phyloP scores from a whole-genome alignment of 2,113 vertebrate genomes.

The Clarias gariepinus region DNA sequence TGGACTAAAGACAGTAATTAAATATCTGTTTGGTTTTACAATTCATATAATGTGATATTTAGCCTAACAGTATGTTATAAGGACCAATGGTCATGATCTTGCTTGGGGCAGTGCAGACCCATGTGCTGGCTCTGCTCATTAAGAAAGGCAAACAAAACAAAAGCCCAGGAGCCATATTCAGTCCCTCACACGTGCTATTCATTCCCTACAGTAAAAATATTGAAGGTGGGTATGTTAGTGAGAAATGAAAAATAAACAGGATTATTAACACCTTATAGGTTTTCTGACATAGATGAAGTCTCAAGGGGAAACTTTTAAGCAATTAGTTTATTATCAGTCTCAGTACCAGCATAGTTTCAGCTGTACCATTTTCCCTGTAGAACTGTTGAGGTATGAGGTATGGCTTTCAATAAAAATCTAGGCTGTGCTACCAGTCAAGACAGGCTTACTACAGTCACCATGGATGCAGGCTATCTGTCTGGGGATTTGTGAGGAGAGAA shows the following conservation, averaged over 20 bases:
- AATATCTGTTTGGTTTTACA: neutral
- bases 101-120: slow-evolving; percentile 8
- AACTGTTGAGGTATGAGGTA: neutral
- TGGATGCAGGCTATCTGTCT: neutral
- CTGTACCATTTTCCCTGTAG: neutral
- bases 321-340: neutral
- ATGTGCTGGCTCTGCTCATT: neutral
- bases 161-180: neutral
- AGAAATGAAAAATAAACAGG: neutral
- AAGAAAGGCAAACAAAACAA: slow-evolving; percentile 12
- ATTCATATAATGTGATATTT: neutral
- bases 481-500: neutral
- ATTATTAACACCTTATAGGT: neutral
- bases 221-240: neutral
- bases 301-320: neutral
- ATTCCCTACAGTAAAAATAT: neutral
- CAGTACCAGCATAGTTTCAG: neutral
- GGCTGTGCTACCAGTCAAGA: neutral
- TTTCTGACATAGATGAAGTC: neutral
- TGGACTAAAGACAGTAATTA: neutral
- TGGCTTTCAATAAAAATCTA: neutral
- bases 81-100: neutral
- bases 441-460: neutral
- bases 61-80: neutral
- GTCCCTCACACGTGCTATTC: neutral